Base-by-base conservation (phyloP, 2,113 vertebrate species). In the Myotis lucifugus region DNA sequence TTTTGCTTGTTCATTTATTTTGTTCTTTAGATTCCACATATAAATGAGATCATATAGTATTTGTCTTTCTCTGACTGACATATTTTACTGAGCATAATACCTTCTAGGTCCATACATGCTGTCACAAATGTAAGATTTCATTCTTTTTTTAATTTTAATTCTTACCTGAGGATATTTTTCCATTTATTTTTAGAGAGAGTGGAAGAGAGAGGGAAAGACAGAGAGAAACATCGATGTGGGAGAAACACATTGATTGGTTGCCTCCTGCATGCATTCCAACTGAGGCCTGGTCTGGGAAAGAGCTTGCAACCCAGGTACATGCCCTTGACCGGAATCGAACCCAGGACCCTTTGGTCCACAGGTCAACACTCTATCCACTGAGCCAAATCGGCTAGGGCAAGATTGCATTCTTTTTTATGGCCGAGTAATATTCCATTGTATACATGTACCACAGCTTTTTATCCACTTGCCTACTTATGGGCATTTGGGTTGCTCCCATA, bases 201-300 rank as follows among this genome's bases (percentile, higher is more conserved):
- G 12, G 61, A 32, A 66, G 61, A 29, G 27, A 64, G 61, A 32
- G 61, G 13, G 61, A 32, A 32, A 66, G 61, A 66, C 12, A 32
- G 61, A 66, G 61, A 66, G 61, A 66, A 66, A 66, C 12, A 66
- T 66, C 2, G 12, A 66, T 13, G 25, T 66, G 27, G 13, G 61
- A 64, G 61, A 64, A 15, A 66, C 64, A 32, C 61, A 32, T 15
- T 15, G 11, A 64, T 29, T 27, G 12, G 27, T 32, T 66, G 64
- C 25, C 61, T 66, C 29, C 61, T 32, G 6, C 12, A 64, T 4
- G 13, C 59, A 66, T 32, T 32, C 29, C 64, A 29, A 66, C 29
- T 15, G 7, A 0, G 64, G 29, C 29, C 29, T 0, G 13, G 13
- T 5, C 27, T 0, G 0, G 12, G 27, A 64, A 59, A 23, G 56